Base-by-base conservation (phyloP, 2,888 invertebrate genomes). In the Luffia ferchaultella region DNA sequence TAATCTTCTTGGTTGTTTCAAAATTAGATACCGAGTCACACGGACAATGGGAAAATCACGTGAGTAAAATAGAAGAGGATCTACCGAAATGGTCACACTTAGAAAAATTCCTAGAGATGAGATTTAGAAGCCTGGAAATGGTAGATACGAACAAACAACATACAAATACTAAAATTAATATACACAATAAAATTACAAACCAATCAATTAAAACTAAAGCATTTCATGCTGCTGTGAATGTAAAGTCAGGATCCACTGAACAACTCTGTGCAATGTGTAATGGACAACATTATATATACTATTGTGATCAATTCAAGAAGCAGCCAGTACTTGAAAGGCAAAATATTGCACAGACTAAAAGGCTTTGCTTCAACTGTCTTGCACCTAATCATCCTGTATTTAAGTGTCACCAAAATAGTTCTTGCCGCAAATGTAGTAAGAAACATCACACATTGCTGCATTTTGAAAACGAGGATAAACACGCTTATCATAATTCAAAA, bases 1-100 rank as follows among this genome's bases (percentile, higher is more conserved):
- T 59, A 16, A 54, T 58, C 2, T 50, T 55, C 50, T 50, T 58
- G 2, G 40, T 55, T 17, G 52, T 50, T 45, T 45, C 54, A n/a
- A 60, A 60, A 44, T 48, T 60, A 43, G 60, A 60, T 42, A 16
- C 18, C 0, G 58, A 60, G 18, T 50, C 58, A 1, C 52, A 53
- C 7, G 57, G 56, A 46, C 45, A 54, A 30, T 60, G 57, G 59
- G 57, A 60, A 45, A 50, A 16, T 49, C 51, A 3, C 50, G 18
- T 45, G 5, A 45, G n/a, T 18, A 3, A 18, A 18, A 2, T 19
- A 18, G 18, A 18, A 5, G 45, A 48, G 40, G 48, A 48, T 2
- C 41, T 48, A 2, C 48, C 48, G n/a, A 48, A 16, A 5, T 48
- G 48, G 48, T 2, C 5, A 3, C 5, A 55, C 50, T 49, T 56